Percentiles rank a stretch among this genome's conserved stretches.
phyloP scores from a whole-genome alignment of 2,797 vertebrate genomes.

The Pseudochirops cupreus region DNA sequence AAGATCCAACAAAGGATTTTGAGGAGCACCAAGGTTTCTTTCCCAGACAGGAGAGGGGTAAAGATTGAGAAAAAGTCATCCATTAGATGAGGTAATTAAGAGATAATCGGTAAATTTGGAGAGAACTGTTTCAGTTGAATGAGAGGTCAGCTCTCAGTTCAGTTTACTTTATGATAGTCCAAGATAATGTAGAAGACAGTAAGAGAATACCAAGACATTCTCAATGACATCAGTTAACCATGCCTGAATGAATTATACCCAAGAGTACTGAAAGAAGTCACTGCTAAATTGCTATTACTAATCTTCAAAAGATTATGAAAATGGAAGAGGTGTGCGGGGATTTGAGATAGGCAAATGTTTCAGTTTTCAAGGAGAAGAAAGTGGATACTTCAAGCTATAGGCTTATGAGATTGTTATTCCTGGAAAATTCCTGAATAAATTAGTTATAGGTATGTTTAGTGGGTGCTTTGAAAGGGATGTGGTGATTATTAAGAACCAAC shows the following conservation, averaged over 20 bases:
- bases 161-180: not conserved
- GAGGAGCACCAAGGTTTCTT: not conserved
- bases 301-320: not conserved
- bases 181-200: not conserved
- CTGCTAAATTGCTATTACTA: not conserved
- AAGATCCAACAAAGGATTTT: not conserved
- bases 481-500: too few relatives aligned
- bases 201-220: not conserved
- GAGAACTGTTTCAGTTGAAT: not conserved
- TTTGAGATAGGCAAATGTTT: too few relatives aligned
- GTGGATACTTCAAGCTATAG: too few relatives aligned
- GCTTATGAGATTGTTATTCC: too few relatives aligned
- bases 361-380: too few relatives aligned
- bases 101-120: not conserved
- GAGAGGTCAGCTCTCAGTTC: not conserved
- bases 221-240: not conserved
- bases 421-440: too few relatives aligned
- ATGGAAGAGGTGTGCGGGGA: too few relatives aligned
- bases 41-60: not conserved
- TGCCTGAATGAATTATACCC: not conserved
- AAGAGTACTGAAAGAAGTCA: not conserved
- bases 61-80: not conserved
- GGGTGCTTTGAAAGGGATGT: too few relatives aligned
- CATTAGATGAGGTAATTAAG: not conserved
- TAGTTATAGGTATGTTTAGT: too few relatives aligned